Evolutionary conservation across 1,140 invertebrate species (phyloP).

Genomic region (Holotrichia oblita): DNA sequence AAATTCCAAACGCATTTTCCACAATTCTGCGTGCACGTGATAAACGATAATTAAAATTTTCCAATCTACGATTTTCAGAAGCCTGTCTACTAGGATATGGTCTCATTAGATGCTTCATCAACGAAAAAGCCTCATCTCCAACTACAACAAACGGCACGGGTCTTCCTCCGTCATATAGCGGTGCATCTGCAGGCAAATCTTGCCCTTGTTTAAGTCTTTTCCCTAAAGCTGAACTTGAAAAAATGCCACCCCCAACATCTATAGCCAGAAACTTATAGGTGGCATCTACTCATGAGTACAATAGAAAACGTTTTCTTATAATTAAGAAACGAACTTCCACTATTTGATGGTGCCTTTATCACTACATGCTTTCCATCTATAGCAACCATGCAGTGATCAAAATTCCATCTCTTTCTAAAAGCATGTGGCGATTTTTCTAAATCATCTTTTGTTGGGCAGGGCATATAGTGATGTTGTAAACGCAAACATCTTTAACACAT

Average conservation of each 20-base stretch:
- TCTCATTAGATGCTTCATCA: slow-evolving; percentile 27
- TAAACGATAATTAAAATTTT: slow-evolving; percentile 54
- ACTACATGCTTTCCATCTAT: not conserved
- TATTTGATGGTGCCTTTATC: too few relatives aligned
- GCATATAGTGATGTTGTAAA: slow-evolving; percentile 26
- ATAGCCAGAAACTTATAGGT: slow-evolving; percentile 20
- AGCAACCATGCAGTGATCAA: slow-evolving; percentile 27
- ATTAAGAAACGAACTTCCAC: slow-evolving; percentile 36
- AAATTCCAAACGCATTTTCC: slow-evolving; percentile 23
- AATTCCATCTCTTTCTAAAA: slow-evolving; percentile 38
- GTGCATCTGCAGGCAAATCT: slow-evolving; percentile 25
- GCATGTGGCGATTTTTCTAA: not conserved
- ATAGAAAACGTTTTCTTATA: slow-evolving; percentile 37
- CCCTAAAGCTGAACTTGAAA: slow-evolving; percentile 38
- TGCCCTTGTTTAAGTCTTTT: too few relatives aligned
- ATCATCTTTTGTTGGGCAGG: slow-evolving; percentile 5
- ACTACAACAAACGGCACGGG: slow-evolving; percentile 43
- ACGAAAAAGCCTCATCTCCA: slow-evolving; percentile 39
- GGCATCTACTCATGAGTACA: slow-evolving; percentile 34
- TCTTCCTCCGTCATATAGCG: slow-evolving; percentile 37
- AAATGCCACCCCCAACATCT: slow-evolving; percentile 13
- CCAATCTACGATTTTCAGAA: slow-evolving; percentile 43
- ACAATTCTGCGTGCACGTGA: slow-evolving; percentile 48
- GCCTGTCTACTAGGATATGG: slow-evolving; percentile 38
- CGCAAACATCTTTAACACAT: not conserved